These are phyloP conservation scores for Momotus momota DNA, from an alignment of 2,797 vertebrate species.

Conservation along the genomic window DNA sequence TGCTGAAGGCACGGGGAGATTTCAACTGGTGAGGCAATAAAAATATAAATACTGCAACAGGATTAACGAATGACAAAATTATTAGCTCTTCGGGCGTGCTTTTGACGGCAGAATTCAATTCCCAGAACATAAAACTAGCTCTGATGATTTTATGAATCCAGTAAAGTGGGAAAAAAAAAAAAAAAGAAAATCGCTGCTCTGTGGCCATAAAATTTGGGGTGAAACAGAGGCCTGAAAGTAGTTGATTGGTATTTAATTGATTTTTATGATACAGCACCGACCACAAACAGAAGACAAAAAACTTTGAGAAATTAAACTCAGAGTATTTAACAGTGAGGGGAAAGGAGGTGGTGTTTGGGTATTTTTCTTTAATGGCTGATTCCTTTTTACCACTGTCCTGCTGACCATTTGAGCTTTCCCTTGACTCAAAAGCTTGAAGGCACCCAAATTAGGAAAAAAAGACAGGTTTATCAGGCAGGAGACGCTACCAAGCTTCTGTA, in stretches of 20 bases:
- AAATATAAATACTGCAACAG: background rate
- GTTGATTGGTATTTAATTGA: background rate
- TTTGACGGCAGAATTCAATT: background rate
- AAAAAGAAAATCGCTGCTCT: background rate
- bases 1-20: background rate
- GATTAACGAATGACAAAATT: background rate
- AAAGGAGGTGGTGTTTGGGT: accelerated
- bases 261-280: background rate
- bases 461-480: background rate
- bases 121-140: background rate
- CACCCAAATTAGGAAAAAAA: background rate
- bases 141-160: constrained; percentile 3
- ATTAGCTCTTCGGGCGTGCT: background rate
- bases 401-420: background rate
- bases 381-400: background rate
- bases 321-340: background rate
- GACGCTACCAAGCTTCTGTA: background rate
- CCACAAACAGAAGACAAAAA: background rate
- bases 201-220: background rate
- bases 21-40: background rate
- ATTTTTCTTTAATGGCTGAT: background rate
- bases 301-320: background rate
- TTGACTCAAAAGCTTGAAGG: background rate
- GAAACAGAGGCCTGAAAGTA: background rate
- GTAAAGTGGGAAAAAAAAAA: background rate